A percentile compares a stretch with the other conserved stretches of the same genome.
Evolutionary conservation across 2,113 vertebrate species (phyloP).

Genomic region (Coptodon rendalli): DNA sequence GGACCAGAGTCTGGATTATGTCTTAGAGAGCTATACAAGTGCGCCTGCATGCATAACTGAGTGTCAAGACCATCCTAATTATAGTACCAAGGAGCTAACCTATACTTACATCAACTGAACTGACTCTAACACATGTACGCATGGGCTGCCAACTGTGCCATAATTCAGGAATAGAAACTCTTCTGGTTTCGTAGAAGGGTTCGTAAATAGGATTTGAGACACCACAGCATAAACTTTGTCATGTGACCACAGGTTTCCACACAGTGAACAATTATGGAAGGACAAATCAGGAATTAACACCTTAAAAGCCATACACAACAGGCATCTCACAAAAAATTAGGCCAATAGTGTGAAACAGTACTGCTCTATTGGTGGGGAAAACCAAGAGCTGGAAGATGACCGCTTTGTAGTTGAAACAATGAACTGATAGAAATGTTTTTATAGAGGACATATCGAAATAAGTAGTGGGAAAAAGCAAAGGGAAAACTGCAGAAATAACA

Average conservation of each 20-base stretch:
- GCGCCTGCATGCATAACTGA: slow-evolving; percentile 40
- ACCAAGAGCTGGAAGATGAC: background rate
- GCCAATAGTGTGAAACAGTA: background rate
- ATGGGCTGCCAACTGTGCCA: slow-evolving; percentile 24
- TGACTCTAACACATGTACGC: slow-evolving; percentile 12
- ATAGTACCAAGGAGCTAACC: slow-evolving; percentile 27
- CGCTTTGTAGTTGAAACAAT: background rate
- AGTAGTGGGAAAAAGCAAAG: background rate
- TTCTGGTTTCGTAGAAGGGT: background rate
- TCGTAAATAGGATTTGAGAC: background rate
- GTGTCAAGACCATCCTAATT: slow-evolving; percentile 52
- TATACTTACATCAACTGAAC: slow-evolving; percentile 51
- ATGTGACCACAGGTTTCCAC: background rate
- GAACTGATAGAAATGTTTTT: background rate
- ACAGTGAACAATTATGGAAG: background rate
- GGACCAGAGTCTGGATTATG: background rate
- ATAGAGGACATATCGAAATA: background rate
- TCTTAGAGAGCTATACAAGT: slow-evolving; percentile 13
- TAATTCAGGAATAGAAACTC: slow-evolving; percentile 31
- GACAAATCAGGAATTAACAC: background rate
- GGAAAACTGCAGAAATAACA: background rate
- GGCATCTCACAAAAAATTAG: background rate
- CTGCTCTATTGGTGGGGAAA: background rate
- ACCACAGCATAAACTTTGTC: background rate
- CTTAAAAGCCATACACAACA: background rate